phyloP scores from a whole-genome alignment of 2,797 vertebrate genomes.

The Tokudaia muenninki region DNA sequence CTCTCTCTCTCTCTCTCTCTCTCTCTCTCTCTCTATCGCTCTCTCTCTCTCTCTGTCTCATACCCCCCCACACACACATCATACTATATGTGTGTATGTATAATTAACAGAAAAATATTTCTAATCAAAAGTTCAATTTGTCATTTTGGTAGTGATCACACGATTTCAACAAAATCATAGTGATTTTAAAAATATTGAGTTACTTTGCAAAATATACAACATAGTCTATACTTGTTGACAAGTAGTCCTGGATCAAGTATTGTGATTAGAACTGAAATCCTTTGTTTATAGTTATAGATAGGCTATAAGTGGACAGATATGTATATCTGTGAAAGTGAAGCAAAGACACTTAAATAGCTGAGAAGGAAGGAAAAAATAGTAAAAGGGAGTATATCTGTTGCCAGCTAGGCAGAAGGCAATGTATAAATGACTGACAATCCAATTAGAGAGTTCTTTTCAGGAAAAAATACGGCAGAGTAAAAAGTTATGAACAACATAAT shows the following conservation, averaged over 20 bases:
- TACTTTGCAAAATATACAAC: not conserved
- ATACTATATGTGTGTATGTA: not conserved
- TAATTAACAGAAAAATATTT: not conserved
- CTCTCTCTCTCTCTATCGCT: not conserved
- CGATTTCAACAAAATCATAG: conserved; percentile 34
- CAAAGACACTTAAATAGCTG: not conserved
- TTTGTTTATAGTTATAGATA: conserved; percentile 29
- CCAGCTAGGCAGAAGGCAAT: conserved; percentile 57
- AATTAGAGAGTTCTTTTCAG: conserved; percentile 74
- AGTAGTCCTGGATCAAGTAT: not conserved
- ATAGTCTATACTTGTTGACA: not conserved
- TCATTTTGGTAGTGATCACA: not conserved
- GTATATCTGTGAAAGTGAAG: not conserved
- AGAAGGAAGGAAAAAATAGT: conserved; percentile 6
- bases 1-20: not conserved
- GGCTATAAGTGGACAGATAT: not conserved
- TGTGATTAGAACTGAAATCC: not conserved
- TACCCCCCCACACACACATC: not conserved
- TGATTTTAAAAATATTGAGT: conserved; percentile 20
- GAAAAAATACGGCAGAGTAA: conserved; percentile 65
- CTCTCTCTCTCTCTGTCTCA: not conserved
- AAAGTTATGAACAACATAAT: conserved; percentile 74
- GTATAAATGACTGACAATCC: conserved; percentile 56
- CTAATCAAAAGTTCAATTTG: not conserved
- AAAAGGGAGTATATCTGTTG: conserved; percentile 38